Conservation (phyloP, 2,888 invertebrate genomes). For the Melipona bicolor region DNA sequence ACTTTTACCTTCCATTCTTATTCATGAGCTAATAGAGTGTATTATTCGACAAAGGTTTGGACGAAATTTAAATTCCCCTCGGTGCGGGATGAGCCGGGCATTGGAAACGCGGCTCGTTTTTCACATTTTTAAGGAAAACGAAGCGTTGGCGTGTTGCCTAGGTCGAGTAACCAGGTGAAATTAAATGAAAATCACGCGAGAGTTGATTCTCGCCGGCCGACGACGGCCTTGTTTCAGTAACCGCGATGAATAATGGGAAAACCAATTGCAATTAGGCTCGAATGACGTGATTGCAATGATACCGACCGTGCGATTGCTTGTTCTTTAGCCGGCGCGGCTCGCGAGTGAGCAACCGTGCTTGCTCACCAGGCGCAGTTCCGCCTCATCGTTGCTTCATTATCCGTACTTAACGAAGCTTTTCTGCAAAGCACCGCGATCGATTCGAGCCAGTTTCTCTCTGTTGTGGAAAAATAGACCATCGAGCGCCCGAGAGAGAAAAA, state of each 20-base stretch:
- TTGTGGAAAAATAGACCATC: slow-evolving; percentile 25
- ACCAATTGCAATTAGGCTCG: slow-evolving; percentile 76
- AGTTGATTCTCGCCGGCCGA: neutral
- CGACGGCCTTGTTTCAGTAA: slow-evolving; percentile 38
- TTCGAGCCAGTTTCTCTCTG: slow-evolving; percentile 32
- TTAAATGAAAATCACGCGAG: neutral
- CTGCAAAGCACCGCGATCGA: slow-evolving; percentile 54
- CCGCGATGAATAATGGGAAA: slow-evolving; percentile 71
- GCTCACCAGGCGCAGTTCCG: slow-evolving; percentile 50
- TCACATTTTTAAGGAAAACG: neutral
- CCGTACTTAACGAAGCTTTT: slow-evolving; percentile 65
- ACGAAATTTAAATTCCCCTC: slow-evolving; percentile 1
- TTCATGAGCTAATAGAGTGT: slow-evolving; percentile 22
- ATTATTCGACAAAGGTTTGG: neutral
- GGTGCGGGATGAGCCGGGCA: neutral
- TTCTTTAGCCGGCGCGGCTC: slow-evolving; percentile 36
- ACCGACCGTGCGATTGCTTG: slow-evolving; percentile 48
- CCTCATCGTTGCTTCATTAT: slow-evolving; percentile 68
- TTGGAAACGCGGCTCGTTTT: neutral
- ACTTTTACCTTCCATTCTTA: slow-evolving; percentile 23
- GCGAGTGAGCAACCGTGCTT: slow-evolving; percentile 26
- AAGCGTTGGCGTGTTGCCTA: neutral
- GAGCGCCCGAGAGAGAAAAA: neutral
- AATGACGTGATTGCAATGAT: slow-evolving; percentile 62
- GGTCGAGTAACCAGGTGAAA: neutral